phyloP scores from a whole-genome alignment of 2,888 invertebrate genomes.

The Bhutanitis thaidina region DNA sequence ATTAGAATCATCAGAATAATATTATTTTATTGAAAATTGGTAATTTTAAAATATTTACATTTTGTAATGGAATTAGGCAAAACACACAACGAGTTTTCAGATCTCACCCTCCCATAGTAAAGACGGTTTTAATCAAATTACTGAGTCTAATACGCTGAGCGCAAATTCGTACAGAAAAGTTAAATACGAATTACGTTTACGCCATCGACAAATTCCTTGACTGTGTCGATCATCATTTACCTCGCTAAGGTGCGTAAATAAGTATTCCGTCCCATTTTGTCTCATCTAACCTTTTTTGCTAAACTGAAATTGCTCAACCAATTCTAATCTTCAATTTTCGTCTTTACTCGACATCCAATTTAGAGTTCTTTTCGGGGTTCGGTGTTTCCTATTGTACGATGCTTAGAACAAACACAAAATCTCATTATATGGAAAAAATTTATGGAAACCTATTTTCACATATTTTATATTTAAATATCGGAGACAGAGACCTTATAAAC shows the following conservation, averaged over 20 bases:
- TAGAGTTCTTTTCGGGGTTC: not conserved
- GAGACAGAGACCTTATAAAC: no score
- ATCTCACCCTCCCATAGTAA: slow-evolving; percentile 6
- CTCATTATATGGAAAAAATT: no score
- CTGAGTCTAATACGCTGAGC: slow-evolving; percentile 9
- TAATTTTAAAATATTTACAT: not conserved
- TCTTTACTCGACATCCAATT: not conserved
- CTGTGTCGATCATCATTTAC: slow-evolving; percentile 15
- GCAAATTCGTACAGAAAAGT: slow-evolving; percentile 7
- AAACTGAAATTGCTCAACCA: not conserved
- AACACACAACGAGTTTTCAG: not conserved
- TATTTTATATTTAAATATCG: no score
- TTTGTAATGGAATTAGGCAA: not conserved
- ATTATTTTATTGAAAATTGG: no score
- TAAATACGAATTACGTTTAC: slow-evolving; percentile 9
- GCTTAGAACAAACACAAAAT: no score
- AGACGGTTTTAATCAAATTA: slow-evolving; percentile 13
- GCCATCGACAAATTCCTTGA: slow-evolving; percentile 14
- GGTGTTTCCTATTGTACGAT: not conserved
- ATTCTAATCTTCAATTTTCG: slow-evolving; percentile 1
- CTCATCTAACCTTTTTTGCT: slow-evolving; percentile 1
- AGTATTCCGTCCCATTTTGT: slow-evolving; percentile 14
- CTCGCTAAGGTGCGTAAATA: slow-evolving; percentile 5
- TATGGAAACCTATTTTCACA: no score
- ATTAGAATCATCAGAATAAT: no score